Percentiles rank a stretch among this genome's conserved stretches.
phyloP scores from a whole-genome alignment of 1,140 invertebrate genomes.

The Phymastichus coffea region DNA sequence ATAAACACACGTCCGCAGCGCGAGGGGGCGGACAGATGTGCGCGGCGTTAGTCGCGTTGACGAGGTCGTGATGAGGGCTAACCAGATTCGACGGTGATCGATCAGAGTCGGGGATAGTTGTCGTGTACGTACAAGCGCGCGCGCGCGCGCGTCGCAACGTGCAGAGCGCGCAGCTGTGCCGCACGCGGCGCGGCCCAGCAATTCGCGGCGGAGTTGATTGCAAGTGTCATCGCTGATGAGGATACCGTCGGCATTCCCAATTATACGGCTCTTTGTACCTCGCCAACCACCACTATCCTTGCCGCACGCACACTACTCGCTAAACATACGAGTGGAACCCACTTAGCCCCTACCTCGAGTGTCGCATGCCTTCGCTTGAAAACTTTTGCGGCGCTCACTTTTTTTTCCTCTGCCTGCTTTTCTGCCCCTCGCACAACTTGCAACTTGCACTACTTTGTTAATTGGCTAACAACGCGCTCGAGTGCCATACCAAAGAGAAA shows the following conservation, averaged over 20 bases:
- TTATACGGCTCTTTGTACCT: slow-evolving; percentile 18
- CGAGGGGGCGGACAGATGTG: too few species aligned
- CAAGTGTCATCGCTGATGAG: slow-evolving; percentile 15
- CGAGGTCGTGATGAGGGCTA: neutral
- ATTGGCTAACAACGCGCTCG: too few species aligned
- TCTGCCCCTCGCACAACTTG: neutral
- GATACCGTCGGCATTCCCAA: neutral
- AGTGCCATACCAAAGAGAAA: too few species aligned
- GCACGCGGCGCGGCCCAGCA: too few species aligned
- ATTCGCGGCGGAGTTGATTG: slow-evolving; percentile 11
- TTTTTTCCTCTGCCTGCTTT: neutral
- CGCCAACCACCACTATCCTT: neutral
- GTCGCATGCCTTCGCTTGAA: too few species aligned
- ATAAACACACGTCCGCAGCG: too few species aligned
- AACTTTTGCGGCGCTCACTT: neutral
- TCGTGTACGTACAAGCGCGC: neutral
- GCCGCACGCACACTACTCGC: too few species aligned
- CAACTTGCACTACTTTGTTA: too few species aligned
- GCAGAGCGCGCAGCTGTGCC: too few species aligned
- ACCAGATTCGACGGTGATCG: neutral
- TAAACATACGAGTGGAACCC: too few species aligned
- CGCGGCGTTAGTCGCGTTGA: neutral
- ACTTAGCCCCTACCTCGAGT: too few species aligned
- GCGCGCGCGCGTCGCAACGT: too few species aligned
- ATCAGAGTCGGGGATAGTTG: neutral